A percentile compares a stretch with the other conserved stretches of the same genome.
Conservation (phyloP, 1,140 invertebrate genomes). For the Portunus trituberculatus region DNA sequence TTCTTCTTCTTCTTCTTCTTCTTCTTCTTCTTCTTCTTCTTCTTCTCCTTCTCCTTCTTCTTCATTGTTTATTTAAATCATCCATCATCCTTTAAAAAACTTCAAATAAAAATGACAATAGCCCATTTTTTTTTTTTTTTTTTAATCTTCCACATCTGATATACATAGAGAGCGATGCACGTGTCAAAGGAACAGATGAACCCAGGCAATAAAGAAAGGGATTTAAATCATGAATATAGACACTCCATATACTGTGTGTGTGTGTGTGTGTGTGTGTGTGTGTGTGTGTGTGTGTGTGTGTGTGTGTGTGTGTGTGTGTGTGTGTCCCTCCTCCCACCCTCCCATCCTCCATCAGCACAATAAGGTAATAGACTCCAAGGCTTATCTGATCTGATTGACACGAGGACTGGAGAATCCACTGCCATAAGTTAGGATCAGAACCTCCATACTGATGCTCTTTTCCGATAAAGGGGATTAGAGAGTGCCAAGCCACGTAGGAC, state of each 20-base stretch:
- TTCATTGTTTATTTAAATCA: background rate
- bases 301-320: conserved; percentile 52
- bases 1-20: background rate
- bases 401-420: background rate
- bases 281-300: conserved; percentile 60
- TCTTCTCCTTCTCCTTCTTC: background rate
- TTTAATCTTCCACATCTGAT: too few species aligned
- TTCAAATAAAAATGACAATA: too few species aligned
- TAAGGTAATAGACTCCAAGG: conserved; percentile 35
- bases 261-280: conserved; percentile 63
- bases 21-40: background rate
- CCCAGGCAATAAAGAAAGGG: too few species aligned
- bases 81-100: too few species aligned
- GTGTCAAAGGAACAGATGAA: too few species aligned
- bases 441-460: conserved; percentile 52
- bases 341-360: background rate
- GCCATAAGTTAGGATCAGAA: conserved; percentile 56
- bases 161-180: too few species aligned
- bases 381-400: conserved; percentile 31
- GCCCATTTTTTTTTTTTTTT: too few species aligned
- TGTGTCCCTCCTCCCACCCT: background rate
- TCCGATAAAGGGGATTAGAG: background rate
- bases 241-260: background rate
- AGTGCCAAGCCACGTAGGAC: background rate
- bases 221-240: too few species aligned